Evolutionary conservation across 2,888 invertebrate species (phyloP), one percentile per base, ranked within the genome.

Genomic region (Allygus modestus): DNA sequence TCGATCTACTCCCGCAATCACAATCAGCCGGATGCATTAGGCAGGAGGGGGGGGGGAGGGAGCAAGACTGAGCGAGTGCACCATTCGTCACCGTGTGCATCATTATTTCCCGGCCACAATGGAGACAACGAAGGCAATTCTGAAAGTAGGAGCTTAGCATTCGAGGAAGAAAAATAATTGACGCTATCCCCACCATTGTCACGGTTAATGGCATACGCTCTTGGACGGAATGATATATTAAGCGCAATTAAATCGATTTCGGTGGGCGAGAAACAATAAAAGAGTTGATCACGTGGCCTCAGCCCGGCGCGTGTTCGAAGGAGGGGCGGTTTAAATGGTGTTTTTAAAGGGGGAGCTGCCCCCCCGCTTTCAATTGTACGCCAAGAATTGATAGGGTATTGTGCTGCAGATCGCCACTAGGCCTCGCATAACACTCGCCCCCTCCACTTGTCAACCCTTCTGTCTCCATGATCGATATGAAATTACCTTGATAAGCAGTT

Each of bases 381-480:
- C 51, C 51, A 31, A 58, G 79, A 58, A 79, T 58, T 58, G 79
- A 79, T 79, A 79, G 79, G 79, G 79, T 58, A 79, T 79, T 79
- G 79, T 79, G 28, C 17, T 79, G 37, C 0, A 9, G 58, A 31
- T 26, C 58, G 46, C 73, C 73, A 41, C 73, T 46, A 46, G 46
- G 17, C 31, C 9, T n/a, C 65, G 37, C 71, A 7, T 33, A 4
- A 33, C 37, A 61, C 61, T 61, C 26, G 61, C 61, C 2, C 61
- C 26, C 61, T 26, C 61, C 20, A 5, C 61, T 28, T 71, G 23
- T 37, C 4, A 37, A 23, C 71, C 17, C 37, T 71, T 71, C 65
- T 7, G 31, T 23, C 65, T 5, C 20, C 4, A 17, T 28, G 4
- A 23, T 65, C 23, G 31, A 65, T 65, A 20, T 15, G 12, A 65